Conservation (phyloP, 2,113 vertebrate genomes). For the Pelecanoides urinatrix region DNA sequence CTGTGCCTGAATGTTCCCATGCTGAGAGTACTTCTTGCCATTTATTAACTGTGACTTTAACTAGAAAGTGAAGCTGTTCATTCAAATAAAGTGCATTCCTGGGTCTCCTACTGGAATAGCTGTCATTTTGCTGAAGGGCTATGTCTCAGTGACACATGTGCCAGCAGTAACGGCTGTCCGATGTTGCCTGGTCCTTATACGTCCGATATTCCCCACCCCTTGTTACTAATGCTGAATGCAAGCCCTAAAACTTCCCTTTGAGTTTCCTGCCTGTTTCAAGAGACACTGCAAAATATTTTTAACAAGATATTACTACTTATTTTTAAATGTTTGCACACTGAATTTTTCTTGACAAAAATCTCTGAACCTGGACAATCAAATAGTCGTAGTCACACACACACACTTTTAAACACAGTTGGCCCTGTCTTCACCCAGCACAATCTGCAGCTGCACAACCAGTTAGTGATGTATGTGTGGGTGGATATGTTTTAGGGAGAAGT, state of each 20-base stretch:
- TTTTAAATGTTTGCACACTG: background rate
- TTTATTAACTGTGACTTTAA: conserved; percentile 66
- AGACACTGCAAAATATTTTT: background rate
- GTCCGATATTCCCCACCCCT: background rate
- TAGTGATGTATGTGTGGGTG: background rate
- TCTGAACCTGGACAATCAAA: background rate
- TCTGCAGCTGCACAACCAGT: background rate
- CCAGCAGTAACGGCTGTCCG: background rate
- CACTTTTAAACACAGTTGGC: background rate
- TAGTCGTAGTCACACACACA: background rate
- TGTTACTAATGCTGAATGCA: background rate
- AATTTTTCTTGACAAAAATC: background rate
- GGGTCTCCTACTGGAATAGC: conserved; percentile 38
- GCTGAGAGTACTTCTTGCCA: conserved; percentile 54
- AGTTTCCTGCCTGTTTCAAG: background rate
- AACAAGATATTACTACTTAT: background rate
- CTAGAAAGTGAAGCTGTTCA: conserved; percentile 53
- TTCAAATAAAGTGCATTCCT: conserved; percentile 42
- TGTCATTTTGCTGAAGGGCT: conserved; percentile 28
- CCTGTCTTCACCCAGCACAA: background rate
- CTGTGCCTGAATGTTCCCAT: conserved; percentile 26
- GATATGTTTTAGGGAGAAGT: background rate
- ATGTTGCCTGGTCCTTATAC: background rate
- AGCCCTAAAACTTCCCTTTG: background rate
- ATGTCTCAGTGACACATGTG: background rate